Evolutionary conservation across 1,140 invertebrate genomes (phyloP).

Genomic region (Xylocopa sonorina): DNA sequence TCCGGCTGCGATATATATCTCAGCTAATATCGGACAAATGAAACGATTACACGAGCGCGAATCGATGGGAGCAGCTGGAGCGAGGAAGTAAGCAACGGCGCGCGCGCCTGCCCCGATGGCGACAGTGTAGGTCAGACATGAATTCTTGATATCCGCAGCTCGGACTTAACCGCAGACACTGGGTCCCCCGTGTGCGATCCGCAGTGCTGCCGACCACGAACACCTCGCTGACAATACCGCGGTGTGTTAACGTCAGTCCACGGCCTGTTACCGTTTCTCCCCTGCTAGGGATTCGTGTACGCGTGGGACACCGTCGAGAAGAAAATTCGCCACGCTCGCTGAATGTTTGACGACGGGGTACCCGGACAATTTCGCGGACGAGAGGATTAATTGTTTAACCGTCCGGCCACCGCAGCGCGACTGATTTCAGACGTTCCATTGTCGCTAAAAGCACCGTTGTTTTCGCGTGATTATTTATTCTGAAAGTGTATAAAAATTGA

Average conservation of each 20-base stretch:
- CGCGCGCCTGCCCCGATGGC: background rate
- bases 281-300: background rate
- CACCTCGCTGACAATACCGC: slow-evolving; percentile 61
- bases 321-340: slow-evolving; percentile 8
- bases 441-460: too few relatives aligned
- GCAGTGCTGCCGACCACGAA: slow-evolving; percentile 42
- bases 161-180: slow-evolving; percentile 70
- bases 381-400: background rate
- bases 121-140: slow-evolving; percentile 70
- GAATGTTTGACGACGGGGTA: slow-evolving; percentile 32
- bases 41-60: too few relatives aligned
- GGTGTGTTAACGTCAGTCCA: slow-evolving; percentile 65
- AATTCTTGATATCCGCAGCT: slow-evolving; percentile 72
- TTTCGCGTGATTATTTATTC: too few relatives aligned
- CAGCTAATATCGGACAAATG: background rate
- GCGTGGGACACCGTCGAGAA: background rate
- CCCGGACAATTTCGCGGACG: background rate
- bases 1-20: background rate
- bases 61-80: too few relatives aligned
- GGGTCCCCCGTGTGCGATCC: slow-evolving; percentile 43
- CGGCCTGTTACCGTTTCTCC: slow-evolving; percentile 24
- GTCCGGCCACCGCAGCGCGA: background rate
- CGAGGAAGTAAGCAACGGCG: too few relatives aligned
- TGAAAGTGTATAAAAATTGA: too few relatives aligned
- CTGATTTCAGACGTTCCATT: too few relatives aligned